phyloP scores from a whole-genome alignment of 2,113 vertebrate species.

The Microcebus ravelobensis region DNA sequence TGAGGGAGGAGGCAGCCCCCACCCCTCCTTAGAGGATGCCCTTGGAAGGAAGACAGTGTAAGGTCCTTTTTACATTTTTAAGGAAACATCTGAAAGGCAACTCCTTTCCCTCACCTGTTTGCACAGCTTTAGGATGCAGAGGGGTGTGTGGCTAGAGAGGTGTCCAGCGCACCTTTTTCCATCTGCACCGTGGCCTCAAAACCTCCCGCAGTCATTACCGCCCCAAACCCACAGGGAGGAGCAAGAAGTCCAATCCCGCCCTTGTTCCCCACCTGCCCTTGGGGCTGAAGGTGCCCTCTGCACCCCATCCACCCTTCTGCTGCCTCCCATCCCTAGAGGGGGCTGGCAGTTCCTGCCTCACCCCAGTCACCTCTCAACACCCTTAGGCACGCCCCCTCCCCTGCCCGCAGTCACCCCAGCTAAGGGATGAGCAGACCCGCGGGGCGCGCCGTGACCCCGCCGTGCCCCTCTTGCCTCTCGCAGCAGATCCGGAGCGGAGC shows the following conservation, averaged over 20 bases:
- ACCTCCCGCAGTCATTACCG: background rate
- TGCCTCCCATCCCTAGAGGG: background rate
- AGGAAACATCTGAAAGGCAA: background rate
- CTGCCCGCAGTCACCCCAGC: background rate
- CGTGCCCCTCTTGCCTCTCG: slow-evolving; percentile 59
- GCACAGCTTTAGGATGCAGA: background rate
- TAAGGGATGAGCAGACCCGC: background rate
- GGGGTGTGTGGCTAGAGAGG: background rate
- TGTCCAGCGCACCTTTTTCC: background rate
- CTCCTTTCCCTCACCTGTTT: background rate
- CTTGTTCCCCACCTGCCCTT: background rate
- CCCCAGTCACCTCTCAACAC: background rate
- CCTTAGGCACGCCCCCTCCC: background rate
- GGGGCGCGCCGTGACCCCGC: background rate
- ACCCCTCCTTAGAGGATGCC: background rate
- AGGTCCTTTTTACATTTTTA: background rate
- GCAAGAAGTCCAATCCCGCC: background rate
- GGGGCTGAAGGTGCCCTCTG: background rate
- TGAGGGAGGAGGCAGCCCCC: background rate
- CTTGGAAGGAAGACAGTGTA: background rate
- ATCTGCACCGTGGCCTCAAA: background rate
- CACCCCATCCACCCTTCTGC: background rate
- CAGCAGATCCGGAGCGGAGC: slow-evolving; percentile 97
- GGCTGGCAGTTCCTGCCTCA: background rate
- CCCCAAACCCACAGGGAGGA: background rate